phyloP scores from a whole-genome alignment of 1,140 invertebrate genomes.

The Tetraneura akinire region DNA sequence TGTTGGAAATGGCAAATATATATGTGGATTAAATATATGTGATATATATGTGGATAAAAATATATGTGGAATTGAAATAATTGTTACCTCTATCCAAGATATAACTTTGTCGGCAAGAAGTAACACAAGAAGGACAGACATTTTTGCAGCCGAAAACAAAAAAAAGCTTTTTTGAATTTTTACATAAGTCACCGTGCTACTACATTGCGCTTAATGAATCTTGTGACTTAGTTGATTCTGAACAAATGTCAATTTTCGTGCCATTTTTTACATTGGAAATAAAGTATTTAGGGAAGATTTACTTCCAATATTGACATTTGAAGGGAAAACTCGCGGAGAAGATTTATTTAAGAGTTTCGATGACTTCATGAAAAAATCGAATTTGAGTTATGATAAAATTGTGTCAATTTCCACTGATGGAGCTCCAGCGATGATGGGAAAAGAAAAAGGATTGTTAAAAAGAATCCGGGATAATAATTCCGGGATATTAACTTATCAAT shows the following conservation, averaged over 20 bases:
- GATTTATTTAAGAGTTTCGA: conserved; percentile 56
- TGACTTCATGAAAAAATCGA: conserved; percentile 55
- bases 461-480: conserved; percentile 10
- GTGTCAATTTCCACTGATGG: no score
- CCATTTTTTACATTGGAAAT: conserved; percentile 54
- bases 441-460: no score
- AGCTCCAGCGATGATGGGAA: no score
- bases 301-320: conserved; percentile 55
- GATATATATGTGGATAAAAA: conserved; percentile 19
- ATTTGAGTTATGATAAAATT: conserved; percentile 56
- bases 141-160: conserved; percentile 25
- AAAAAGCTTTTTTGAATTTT: conserved; percentile 34
- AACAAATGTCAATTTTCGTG: conserved; percentile 56
- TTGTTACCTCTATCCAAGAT: conserved; percentile 38
- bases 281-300: conserved; percentile 56
- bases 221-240: conserved; percentile 56
- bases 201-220: conserved; percentile 56
- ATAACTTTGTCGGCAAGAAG: conserved; percentile 46
- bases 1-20: conserved; percentile 23
- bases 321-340: conserved; percentile 56
- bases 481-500: conserved; percentile 56
- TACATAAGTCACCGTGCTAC: not conserved
- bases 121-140: conserved; percentile 36
- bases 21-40: no score
- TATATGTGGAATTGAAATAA: conserved; percentile 32